These are phyloP conservation scores for Venustaconcha ellipsiformis DNA, from an alignment of 1,140 invertebrate genomes.

Conservation along the genomic window DNA sequence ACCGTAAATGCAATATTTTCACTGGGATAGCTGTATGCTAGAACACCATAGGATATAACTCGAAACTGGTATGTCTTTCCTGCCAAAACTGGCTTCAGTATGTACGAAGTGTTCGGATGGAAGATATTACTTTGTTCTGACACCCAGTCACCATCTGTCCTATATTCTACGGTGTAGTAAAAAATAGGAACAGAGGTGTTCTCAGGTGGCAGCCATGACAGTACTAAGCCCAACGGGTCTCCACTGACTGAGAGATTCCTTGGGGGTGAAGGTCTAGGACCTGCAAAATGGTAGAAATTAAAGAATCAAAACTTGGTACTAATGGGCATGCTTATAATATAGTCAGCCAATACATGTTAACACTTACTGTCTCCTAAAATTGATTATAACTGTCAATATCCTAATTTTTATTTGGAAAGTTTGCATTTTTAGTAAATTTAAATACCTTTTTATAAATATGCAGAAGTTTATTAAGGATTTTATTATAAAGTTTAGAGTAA, in stretches of 20 bases:
- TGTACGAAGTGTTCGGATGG: background rate
- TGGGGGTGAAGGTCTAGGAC: conserved; percentile 88
- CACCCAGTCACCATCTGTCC: conserved; percentile 83
- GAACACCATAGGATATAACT: conserved; percentile 41
- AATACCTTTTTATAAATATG: too few species aligned
- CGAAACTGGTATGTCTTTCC: conserved; percentile 41
- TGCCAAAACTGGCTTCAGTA: conserved; percentile 17
- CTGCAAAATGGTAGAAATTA: conserved; percentile 69
- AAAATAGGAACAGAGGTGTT: conserved; percentile 80
- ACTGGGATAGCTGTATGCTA: conserved; percentile 40
- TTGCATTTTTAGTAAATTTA: too few species aligned
- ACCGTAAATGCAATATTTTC: conserved; percentile 32
- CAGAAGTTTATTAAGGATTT: too few species aligned
- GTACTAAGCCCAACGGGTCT: conserved; percentile 83
- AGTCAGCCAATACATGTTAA: too few species aligned
- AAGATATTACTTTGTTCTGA: conserved; percentile 66
- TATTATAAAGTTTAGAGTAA: too few species aligned
- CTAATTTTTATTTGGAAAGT: too few species aligned
- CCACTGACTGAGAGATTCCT: conserved; percentile 84
- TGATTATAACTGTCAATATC: too few species aligned
- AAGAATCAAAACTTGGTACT: too few species aligned
- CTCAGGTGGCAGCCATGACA: conserved; percentile 86
- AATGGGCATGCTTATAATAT: too few species aligned
- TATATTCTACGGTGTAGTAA: conserved; percentile 78
- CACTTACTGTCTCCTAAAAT: too few species aligned